These are phyloP conservation scores for Dryobota labecula DNA, from an alignment of 2,888 invertebrate genomes.

Conservation along the genomic window DNA sequence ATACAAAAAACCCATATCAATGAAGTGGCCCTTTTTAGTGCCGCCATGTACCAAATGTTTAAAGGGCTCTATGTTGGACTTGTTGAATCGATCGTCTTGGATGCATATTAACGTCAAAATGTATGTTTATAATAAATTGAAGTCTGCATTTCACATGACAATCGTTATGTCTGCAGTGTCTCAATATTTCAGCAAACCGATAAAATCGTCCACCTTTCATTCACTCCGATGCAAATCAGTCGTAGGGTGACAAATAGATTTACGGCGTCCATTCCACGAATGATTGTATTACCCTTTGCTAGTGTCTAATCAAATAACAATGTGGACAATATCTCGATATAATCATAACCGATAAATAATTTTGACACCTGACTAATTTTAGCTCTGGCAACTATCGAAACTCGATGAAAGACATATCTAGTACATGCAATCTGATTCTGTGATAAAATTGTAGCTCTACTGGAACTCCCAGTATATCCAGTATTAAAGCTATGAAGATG, in stretches of 20 bases:
- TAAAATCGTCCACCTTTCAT: constrained; percentile 31
- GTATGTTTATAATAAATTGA: not conserved
- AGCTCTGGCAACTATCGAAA: constrained; percentile 36
- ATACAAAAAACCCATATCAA: too few relatives aligned
- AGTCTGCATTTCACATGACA: not conserved
- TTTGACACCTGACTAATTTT: constrained; percentile 51
- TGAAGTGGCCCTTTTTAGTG: not conserved
- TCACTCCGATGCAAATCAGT: constrained; percentile 29
- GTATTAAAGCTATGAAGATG: not conserved
- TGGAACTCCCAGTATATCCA: not conserved
- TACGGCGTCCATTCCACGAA: constrained; percentile 33
- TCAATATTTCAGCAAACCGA: constrained; percentile 26
- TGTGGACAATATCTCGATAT: constrained; percentile 49
- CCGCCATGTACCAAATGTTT: not conserved
- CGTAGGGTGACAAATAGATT: constrained; percentile 49
- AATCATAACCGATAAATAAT: constrained; percentile 61
- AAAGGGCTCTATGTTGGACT: not conserved
- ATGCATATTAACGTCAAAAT: not conserved
- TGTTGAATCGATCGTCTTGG: not conserved
- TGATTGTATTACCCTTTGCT: constrained; percentile 45
- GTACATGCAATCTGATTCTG: constrained; percentile 2
- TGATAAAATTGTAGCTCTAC: not conserved
- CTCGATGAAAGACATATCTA: constrained; percentile 28
- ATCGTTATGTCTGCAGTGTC: not conserved
- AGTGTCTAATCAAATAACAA: constrained; percentile 52